A percentile compares a stretch with the other conserved stretches of the same genome.
These are phyloP conservation scores for Malurus elegans DNA, from an alignment of 2,113 vertebrate genomes.

Conservation along the genomic window DNA sequence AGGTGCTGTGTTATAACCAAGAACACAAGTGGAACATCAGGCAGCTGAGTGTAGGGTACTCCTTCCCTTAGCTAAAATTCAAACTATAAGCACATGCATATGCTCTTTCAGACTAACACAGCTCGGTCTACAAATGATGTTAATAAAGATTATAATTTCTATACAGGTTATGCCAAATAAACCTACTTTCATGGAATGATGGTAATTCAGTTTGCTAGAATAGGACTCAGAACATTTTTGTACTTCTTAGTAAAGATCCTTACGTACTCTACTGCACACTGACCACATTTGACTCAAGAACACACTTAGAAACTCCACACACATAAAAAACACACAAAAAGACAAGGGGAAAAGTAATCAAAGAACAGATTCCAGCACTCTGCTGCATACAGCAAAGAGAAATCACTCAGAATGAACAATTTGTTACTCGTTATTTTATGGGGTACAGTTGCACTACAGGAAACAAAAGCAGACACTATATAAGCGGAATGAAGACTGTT, in stretches of 20 bases:
- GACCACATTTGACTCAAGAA: not conserved
- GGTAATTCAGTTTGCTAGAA: not conserved
- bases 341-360: not conserved
- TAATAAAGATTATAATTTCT: not conserved
- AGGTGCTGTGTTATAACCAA: accelerated
- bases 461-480: not conserved
- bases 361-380: not conserved
- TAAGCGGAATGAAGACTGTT: not conserved
- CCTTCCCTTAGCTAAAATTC: not conserved
- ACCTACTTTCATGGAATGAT: not conserved
- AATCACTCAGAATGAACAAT: not conserved
- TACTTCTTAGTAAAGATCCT: not conserved
- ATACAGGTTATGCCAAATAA: not conserved
- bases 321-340: not conserved
- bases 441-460: not conserved
- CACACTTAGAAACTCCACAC: not conserved
- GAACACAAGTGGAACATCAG: not conserved
- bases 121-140: not conserved
- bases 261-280: not conserved
- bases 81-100: not conserved
- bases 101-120: not conserved
- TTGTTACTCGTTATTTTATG: not conserved
- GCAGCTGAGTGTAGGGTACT: not conserved
- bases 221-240: not conserved
- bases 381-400: not conserved